Evolutionary conservation across 2,888 invertebrate genomes (phyloP).

Genomic region (Rhamphomyia laevipes): DNA sequence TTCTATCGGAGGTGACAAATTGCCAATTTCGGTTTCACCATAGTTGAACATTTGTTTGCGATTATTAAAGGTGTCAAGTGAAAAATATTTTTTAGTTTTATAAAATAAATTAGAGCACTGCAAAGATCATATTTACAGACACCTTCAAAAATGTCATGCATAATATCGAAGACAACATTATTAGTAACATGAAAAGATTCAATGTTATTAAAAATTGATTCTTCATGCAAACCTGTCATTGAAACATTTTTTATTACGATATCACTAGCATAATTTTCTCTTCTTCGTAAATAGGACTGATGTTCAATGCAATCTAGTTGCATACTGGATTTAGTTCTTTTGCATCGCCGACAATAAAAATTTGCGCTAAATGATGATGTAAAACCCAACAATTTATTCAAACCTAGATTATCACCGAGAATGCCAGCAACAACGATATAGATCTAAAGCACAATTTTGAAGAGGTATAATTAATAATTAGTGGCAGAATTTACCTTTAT

Average conservation of each 20-base stretch:
- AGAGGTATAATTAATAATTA: too few species aligned
- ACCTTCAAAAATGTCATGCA: constrained; percentile 12
- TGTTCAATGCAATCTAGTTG: background rate
- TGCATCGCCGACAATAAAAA: constrained; percentile 10
- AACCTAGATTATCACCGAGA: constrained; percentile 11
- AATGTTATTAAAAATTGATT: constrained; percentile 10
- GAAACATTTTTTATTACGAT: background rate
- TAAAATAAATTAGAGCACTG: constrained; percentile 2
- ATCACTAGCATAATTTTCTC: background rate
- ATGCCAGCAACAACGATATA: constrained; percentile 4
- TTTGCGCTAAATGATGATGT: constrained; percentile 6
- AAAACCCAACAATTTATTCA: constrained; percentile 8
- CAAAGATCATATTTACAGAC: constrained; percentile 8
- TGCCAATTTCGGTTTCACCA: constrained; percentile 7
- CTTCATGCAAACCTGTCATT: constrained; percentile 5
- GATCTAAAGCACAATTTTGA: too few species aligned
- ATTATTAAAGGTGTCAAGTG: constrained; percentile 6
- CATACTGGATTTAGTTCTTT: background rate
- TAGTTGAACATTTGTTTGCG: constrained; percentile 10
- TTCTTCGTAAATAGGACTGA: background rate
- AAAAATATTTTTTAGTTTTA: constrained; percentile 5
- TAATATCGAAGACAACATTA: constrained; percentile 3
- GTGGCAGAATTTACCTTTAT: constrained; percentile 1
- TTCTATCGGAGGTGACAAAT: constrained; percentile 1
- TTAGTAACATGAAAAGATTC: constrained; percentile 10